Evolutionary conservation across 2,888 invertebrate genomes (phyloP), one percentile per base, ranked within the genome.

Genomic region (Crossocerus cetratus): DNA sequence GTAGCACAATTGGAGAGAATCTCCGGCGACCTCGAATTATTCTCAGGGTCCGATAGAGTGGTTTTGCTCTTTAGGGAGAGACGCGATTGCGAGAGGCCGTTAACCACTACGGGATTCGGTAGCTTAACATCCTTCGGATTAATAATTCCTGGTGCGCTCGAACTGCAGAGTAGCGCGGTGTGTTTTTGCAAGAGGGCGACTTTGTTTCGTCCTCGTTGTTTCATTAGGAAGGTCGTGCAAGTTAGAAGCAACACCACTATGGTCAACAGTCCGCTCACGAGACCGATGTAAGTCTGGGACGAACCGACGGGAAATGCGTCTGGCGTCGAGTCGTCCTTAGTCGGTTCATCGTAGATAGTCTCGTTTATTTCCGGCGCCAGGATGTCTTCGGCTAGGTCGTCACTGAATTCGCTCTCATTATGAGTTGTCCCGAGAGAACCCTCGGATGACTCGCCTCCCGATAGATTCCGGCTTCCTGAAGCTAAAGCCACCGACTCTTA

Each of bases 201-300:
- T 78, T 92, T 93, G 84, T 94, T 93, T 54, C 93, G 91, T n/a
- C 94, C 94, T 22, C 94, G 89, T 43, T 94, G 91, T 66, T 94
- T 92, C 92, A 95, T 93, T 76, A 94, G 91, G 81, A 93, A 92
- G 14, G 93, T 92, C 13, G 93, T 93, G 85, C 94, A 93, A 32
- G 94, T 93, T 69, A 94, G 90, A 21, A 95, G 91, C 5, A 95
- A 90, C 0, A 93, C 93, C 58, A 94, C 91, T 86, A 94, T 93
- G 2, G 94, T 94, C 74, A 95, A 87, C 0, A 93, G 93, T 0
- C 94, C 94, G 45, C 94, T 94, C 18, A 95, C 92, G 1, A 95
- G 77, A 16, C 89, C 89, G 60, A 90, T 87, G 76, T 90, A 90
- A 1, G 92, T 91, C 45, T 92, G 90, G 11, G 93, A 92, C 78